Evolutionary conservation across 1,140 invertebrate genomes (phyloP).

Genomic region (Atta colombica): DNA sequence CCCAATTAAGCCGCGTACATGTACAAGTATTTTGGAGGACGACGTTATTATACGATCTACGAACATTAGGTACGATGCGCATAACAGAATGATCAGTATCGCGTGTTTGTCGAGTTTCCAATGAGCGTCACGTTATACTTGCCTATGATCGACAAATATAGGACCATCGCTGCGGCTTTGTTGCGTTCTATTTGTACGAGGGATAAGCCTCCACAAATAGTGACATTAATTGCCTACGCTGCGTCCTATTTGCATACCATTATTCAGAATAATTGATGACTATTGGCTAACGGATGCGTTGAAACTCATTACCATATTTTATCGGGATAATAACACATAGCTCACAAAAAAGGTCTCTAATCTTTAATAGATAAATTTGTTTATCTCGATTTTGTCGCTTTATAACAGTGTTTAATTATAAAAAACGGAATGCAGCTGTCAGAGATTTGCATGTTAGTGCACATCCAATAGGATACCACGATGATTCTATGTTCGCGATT

Average conservation of each 20-base stretch:
- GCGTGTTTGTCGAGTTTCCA: slow-evolving; percentile 76
- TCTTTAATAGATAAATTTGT: not conserved
- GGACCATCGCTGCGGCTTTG: slow-evolving; percentile 57
- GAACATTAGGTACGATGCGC: not conserved
- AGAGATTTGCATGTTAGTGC: not conserved
- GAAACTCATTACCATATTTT: slow-evolving; percentile 83
- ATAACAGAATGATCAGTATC: slow-evolving; percentile 68
- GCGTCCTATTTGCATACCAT: slow-evolving; percentile 83
- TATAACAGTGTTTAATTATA: not conserved
- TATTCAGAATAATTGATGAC: slow-evolving; percentile 85
- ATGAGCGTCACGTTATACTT: slow-evolving; percentile 64
- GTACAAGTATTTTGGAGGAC: slow-evolving; percentile 51
- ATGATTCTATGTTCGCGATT: not conserved
- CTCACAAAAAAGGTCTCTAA: not conserved
- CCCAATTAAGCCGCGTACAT: slow-evolving; percentile 40
- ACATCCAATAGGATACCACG: not conserved
- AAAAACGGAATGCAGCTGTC: slow-evolving; percentile 34
- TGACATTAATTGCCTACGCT: slow-evolving; percentile 83
- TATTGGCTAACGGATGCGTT: slow-evolving; percentile 79
- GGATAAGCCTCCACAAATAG: slow-evolving; percentile 84
- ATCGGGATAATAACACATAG: slow-evolving; percentile 41
- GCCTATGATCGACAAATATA: slow-evolving; percentile 72
- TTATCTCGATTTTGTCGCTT: slow-evolving; percentile 25
- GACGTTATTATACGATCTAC: slow-evolving; percentile 56
- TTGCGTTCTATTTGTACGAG: slow-evolving; percentile 60